A percentile compares a stretch with the other conserved stretches of the same genome.
Conservation (phyloP, 2,113 vertebrate species). For the Ahaetulla prasina region DNA sequence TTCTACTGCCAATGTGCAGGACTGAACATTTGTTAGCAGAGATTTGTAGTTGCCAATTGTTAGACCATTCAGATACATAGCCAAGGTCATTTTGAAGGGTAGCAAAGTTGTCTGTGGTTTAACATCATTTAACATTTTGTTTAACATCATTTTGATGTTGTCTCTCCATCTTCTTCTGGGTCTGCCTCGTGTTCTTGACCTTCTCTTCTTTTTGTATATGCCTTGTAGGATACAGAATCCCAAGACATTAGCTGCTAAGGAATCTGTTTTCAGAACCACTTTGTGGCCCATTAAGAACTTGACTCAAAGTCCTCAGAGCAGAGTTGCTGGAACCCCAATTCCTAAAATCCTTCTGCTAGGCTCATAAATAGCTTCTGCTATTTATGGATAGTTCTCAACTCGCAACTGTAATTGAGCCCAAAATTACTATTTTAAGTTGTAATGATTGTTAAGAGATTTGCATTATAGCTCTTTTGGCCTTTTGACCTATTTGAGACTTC, state of each 20-base stretch:
- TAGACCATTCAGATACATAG: too few species aligned
- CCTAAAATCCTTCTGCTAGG: not conserved
- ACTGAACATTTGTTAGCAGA: too few species aligned
- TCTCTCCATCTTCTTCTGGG: not conserved
- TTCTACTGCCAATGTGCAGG: too few species aligned
- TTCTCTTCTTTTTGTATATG: not conserved
- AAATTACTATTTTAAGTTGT: not conserved
- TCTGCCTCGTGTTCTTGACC: not conserved
- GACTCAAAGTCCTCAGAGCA: not conserved
- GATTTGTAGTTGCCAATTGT: too few species aligned
- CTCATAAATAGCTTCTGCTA: not conserved
- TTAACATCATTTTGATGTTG: not conserved
- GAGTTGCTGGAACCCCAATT: not conserved
- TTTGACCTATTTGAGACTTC: not conserved
- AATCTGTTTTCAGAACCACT: not conserved
- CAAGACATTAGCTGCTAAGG: not conserved
- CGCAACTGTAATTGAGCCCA: not conserved
- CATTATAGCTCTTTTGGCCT: not conserved
- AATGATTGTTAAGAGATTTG: not conserved
- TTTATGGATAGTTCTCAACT: not conserved
- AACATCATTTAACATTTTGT: too few species aligned
- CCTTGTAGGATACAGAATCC: not conserved
- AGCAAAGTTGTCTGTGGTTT: too few species aligned
- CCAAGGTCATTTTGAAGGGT: too few species aligned
- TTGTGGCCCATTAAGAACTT: not conserved